Conservation (phyloP, 2,113 vertebrate genomes). For the Erythrocercus mccallii region DNA sequence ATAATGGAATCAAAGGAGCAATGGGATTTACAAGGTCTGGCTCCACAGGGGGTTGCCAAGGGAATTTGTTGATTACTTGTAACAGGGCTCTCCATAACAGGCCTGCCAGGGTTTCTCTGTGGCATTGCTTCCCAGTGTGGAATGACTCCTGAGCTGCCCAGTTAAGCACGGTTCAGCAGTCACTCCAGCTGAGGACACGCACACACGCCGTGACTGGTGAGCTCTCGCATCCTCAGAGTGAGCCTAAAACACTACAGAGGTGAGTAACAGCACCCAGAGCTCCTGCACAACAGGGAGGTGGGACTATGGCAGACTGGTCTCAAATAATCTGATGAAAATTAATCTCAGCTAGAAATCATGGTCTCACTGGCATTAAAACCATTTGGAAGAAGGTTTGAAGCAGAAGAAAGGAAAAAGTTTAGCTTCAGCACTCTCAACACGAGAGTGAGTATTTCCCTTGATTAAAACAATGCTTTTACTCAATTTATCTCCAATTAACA, state of each 20-base stretch:
- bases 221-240: background rate
- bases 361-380: background rate
- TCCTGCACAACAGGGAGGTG: background rate
- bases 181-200: accelerated
- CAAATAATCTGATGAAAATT: background rate
- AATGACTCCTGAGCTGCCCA: background rate
- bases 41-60: background rate
- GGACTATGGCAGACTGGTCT: background rate
- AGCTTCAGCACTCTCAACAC: background rate
- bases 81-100: background rate
- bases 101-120: background rate
- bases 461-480: background rate
- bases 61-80: background rate
- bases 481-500: background rate
- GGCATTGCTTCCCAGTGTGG: accelerated
- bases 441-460: background rate
- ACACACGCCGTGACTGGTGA: accelerated
- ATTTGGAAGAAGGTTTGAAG: background rate
- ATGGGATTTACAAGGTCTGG: background rate
- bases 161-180: background rate
- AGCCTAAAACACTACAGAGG: background rate
- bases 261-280: background rate
- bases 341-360: background rate
- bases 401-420: background rate
- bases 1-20: background rate